phyloP scores from a whole-genome alignment of 2,888 invertebrate genomes.

The Teinopalpus imperialis region DNA sequence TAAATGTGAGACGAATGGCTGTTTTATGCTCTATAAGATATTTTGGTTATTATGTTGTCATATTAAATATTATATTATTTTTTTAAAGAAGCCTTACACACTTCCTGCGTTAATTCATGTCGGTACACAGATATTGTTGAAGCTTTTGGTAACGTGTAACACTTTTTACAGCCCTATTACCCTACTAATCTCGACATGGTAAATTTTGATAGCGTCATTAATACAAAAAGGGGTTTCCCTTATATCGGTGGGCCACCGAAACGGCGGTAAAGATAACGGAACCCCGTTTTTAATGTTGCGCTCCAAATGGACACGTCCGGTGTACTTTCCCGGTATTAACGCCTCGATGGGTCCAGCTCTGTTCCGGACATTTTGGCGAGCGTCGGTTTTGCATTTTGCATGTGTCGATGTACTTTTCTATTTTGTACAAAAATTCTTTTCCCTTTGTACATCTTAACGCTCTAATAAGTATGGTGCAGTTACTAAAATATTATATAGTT shows the following conservation, averaged over 20 bases:
- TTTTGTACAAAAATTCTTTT: slow-evolving; percentile 24
- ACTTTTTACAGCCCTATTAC: slow-evolving; percentile 21
- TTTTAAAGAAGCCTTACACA: neutral
- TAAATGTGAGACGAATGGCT: no score
- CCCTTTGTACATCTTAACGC: neutral
- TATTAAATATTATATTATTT: no score
- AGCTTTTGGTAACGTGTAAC: slow-evolving; percentile 13
- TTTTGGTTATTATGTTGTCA: no score
- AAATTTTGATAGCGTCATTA: slow-evolving; percentile 34
- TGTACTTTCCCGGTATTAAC: slow-evolving; percentile 36
- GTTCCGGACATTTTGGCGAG: slow-evolving; percentile 38
- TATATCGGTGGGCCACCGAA: slow-evolving; percentile 25
- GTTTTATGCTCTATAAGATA: no score
- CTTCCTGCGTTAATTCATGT: neutral
- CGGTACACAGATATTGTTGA: slow-evolving; percentile 3
- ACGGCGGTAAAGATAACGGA: slow-evolving; percentile 41
- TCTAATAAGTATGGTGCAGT: no score
- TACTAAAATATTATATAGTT: no score
- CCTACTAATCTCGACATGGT: slow-evolving; percentile 28
- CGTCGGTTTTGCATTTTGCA: slow-evolving; percentile 36
- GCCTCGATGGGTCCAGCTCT: slow-evolving; percentile 35
- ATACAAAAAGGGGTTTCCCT: slow-evolving; percentile 33
- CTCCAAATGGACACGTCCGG: slow-evolving; percentile 43
- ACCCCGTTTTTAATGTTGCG: slow-evolving; percentile 40
- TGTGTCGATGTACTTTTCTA: slow-evolving; percentile 30